Evolutionary conservation across 2,888 invertebrate genomes (phyloP).

Genomic region (Steromphala cineraria): DNA sequence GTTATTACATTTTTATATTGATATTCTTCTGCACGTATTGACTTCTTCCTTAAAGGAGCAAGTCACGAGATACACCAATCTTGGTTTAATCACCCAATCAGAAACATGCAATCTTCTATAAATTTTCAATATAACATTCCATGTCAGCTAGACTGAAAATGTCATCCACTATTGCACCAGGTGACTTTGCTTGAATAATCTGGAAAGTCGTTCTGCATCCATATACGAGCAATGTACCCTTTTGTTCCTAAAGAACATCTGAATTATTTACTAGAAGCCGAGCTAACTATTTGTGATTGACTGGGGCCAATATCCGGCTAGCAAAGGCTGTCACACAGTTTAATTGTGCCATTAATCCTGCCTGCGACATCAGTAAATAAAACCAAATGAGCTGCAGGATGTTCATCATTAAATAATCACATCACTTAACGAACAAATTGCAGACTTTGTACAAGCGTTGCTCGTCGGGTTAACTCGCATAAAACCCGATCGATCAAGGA

Average conservation of each 20-base stretch:
- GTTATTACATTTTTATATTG: too few relatives aligned
- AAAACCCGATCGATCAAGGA: conserved; percentile 2
- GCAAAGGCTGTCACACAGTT: conserved; percentile 11
- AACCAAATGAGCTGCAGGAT: neutral
- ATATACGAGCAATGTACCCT: neutral
- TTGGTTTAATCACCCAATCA: neutral
- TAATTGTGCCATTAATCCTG: conserved; percentile 13
- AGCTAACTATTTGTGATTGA: conserved; percentile 9
- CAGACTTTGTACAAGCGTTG: neutral
- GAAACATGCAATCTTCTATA: neutral
- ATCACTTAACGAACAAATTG: conserved; percentile 16
- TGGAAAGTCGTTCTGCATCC: conserved; percentile 1
- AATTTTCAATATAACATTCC: conserved; percentile 5
- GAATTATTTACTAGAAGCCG: conserved; percentile 3
- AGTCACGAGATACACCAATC: too few relatives aligned
- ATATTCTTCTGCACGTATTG: too few relatives aligned
- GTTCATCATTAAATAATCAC: conserved; percentile 17
- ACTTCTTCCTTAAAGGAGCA: too few relatives aligned
- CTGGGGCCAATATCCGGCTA: conserved; percentile 4
- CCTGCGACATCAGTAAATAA: conserved; percentile 15
- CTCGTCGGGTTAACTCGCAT: conserved; percentile 9
- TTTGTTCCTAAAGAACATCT: neutral
- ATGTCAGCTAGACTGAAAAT: neutral
- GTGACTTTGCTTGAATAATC: neutral
- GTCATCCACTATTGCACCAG: neutral